Percentiles rank a stretch among this genome's conserved stretches.
phyloP scores from a whole-genome alignment of 2,797 vertebrate species.

The Rhinatrema bivittatum region DNA sequence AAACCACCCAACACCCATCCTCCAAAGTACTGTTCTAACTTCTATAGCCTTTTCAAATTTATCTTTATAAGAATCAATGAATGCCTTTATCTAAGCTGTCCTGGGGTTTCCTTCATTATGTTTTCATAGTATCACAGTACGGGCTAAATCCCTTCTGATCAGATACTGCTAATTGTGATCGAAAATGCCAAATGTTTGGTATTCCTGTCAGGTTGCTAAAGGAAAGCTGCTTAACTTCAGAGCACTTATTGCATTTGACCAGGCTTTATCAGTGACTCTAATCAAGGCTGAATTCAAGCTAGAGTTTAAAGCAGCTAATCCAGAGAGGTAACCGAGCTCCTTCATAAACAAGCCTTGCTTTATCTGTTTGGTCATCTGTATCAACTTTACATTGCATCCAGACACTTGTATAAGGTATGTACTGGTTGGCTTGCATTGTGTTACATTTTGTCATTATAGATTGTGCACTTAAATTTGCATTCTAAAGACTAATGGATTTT shows the following conservation, averaged over 20 bases:
- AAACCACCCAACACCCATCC: slow-evolving; percentile 38
- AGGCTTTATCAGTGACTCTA: slow-evolving; percentile 22
- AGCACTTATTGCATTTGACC: slow-evolving; percentile 25
- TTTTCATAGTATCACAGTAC: slow-evolving; percentile 35
- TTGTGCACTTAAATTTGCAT: too few relatives aligned
- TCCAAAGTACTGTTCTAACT: slow-evolving; percentile 37
- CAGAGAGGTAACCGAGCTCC: too few relatives aligned
- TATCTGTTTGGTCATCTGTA: too few relatives aligned
- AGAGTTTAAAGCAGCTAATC: slow-evolving; percentile 21
- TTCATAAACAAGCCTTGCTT: slow-evolving; percentile 23
- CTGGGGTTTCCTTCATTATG: slow-evolving; percentile 15
- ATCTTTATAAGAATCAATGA: slow-evolving; percentile 43
- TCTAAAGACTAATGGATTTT: too few relatives aligned
- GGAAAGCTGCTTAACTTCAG: slow-evolving; percentile 33
- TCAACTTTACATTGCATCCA: too few relatives aligned
- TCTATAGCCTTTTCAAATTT: slow-evolving; percentile 44
- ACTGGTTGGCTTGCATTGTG: too few relatives aligned
- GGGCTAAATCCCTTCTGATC: slow-evolving; percentile 38
- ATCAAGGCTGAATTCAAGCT: slow-evolving; percentile 24
- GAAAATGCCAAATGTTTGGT: slow-evolving; percentile 30
- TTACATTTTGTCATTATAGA: too few relatives aligned
- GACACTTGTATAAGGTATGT: too few relatives aligned
- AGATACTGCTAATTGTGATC: slow-evolving; percentile 38
- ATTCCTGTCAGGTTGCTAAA: slow-evolving; percentile 31
- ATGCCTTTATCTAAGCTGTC: slow-evolving; percentile 42